Evolutionary conservation across 2,888 invertebrate genomes (phyloP).

Genomic region (Drosophila setosimentum): DNA sequence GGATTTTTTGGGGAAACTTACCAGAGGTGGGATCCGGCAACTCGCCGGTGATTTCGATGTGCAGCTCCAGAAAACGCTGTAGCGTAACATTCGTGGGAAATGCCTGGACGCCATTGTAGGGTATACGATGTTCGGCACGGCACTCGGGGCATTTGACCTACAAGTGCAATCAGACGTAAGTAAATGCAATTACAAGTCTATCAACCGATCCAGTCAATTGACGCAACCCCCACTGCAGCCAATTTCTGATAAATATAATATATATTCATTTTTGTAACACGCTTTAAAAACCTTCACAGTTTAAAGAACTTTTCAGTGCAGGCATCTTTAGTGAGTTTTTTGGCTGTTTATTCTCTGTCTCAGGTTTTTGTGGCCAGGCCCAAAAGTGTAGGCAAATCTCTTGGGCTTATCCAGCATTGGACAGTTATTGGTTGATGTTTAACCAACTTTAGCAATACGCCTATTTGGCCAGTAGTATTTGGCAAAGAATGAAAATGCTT

Average conservation of each 20-base stretch:
- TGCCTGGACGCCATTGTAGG: conserved; percentile 96
- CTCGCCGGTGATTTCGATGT: conserved; percentile 96
- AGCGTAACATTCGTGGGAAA: conserved; percentile 98
- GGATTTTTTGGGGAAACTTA: conserved; percentile 51
- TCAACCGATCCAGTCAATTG: conserved; percentile 8
- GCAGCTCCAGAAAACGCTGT: conserved; percentile 96
- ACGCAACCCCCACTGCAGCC: not conserved
- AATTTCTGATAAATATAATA: not conserved
- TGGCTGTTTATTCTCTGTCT: conserved; percentile 53
- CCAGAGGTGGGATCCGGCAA: conserved; percentile 95
- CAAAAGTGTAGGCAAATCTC: conserved; percentile 27
- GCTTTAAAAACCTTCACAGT: conserved; percentile 73
- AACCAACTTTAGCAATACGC: conserved; percentile 27
- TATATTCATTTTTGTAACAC: conserved; percentile 48
- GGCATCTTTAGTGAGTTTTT: conserved; percentile 71
- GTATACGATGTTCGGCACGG: conserved; percentile 97
- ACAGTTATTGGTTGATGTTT: conserved; percentile 64
- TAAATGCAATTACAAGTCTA: conserved; percentile 20
- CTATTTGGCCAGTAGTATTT: conserved; percentile 42
- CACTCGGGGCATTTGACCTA: conserved; percentile 99
- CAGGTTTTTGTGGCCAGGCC: conserved; percentile 10
- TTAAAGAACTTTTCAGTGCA: conserved; percentile 35
- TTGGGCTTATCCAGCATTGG: conserved; percentile 33
- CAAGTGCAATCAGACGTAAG: conserved; percentile 47
- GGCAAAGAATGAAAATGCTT: conserved; percentile 69